Evolutionary conservation across 2,888 invertebrate genomes (phyloP).

Genomic region (Pocota personata): DNA sequence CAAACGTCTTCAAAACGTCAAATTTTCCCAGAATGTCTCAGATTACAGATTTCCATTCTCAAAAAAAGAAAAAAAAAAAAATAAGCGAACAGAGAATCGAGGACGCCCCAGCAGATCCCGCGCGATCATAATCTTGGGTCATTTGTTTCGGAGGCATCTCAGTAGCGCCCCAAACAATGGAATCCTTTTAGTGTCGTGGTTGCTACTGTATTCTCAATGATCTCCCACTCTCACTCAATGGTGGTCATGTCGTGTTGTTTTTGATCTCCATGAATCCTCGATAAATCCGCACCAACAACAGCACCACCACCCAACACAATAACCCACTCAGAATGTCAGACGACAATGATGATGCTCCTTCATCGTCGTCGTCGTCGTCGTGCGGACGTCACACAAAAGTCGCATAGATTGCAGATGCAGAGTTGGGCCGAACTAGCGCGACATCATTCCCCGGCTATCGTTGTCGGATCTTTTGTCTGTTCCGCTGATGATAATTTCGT

Average conservation of each 20-base stretch:
- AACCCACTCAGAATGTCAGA: conserved; percentile 72
- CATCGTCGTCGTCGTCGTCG: conserved; percentile 37
- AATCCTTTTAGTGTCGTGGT: conserved; percentile 76
- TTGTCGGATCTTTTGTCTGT: conserved; percentile 76
- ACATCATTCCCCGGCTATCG: conserved; percentile 73
- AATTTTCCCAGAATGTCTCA: conserved; percentile 75
- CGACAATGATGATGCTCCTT: conserved; percentile 67
- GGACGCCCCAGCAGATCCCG: conserved; percentile 26
- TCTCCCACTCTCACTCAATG: conserved; percentile 50
- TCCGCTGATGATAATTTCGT: conserved; percentile 78
- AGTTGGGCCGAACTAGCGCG: conserved; percentile 31
- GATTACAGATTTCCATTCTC: conserved; percentile 69
- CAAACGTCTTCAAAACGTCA: conserved; percentile 74
- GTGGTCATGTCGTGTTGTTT: conserved; percentile 70
- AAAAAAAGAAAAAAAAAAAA: conserved; percentile 11
- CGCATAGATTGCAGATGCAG: conserved; percentile 52
- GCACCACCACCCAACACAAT: conserved; percentile 57
- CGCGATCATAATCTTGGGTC: conserved; percentile 71
- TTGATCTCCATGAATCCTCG: conserved; percentile 68
- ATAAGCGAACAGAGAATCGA: background rate
- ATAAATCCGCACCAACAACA: conserved; percentile 37
- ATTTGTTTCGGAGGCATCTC: conserved; percentile 63
- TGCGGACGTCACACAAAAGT: conserved; percentile 72
- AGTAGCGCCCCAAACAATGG: conserved; percentile 75
- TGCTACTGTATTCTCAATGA: conserved; percentile 63